A percentile compares a stretch with the other conserved stretches of the same genome.
Conservation (phyloP, 1,140 invertebrate genomes). For the Polypedilum pembai region DNA sequence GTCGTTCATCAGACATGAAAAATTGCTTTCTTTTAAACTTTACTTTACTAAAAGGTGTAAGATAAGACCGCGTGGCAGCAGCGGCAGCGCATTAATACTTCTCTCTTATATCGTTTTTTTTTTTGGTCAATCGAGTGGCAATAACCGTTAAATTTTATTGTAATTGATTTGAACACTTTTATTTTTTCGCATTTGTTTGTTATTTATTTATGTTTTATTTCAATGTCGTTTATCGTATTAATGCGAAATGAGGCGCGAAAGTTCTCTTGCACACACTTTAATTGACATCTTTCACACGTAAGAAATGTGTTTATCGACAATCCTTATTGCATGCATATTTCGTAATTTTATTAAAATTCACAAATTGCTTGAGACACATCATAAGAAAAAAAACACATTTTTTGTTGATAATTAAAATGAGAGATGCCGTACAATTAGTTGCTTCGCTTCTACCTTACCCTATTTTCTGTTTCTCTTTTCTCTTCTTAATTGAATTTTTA, state of each 20-base stretch:
- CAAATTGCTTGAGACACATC: not conserved
- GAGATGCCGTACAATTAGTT: slow-evolving; percentile 7
- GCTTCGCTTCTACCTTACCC: not conserved
- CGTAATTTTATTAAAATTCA: slow-evolving; percentile 16
- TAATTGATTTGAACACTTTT: slow-evolving; percentile 21
- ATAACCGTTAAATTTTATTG: slow-evolving; percentile 27
- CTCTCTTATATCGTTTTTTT: not conserved
- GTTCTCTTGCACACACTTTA: too few relatives aligned
- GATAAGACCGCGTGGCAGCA: not conserved
- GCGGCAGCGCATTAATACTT: not conserved
- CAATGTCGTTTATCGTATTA: not conserved
- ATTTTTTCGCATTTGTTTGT: not conserved
- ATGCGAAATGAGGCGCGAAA: not conserved
- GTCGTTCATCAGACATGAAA: not conserved
- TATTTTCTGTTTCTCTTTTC: not conserved
- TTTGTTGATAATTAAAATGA: slow-evolving; percentile 9
- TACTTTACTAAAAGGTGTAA: not conserved
- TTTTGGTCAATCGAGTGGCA: slow-evolving; percentile 1
- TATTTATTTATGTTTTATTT: slow-evolving; percentile 6
- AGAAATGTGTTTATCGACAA: not conserved
- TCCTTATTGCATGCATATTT: not conserved
- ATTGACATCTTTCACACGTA: not conserved
- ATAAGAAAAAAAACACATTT: not conserved
- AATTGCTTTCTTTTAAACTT: not conserved
- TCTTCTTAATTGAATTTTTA: not conserved